Conservation (phyloP, 2,113 vertebrate genomes). For the Dinomys branickii region DNA sequence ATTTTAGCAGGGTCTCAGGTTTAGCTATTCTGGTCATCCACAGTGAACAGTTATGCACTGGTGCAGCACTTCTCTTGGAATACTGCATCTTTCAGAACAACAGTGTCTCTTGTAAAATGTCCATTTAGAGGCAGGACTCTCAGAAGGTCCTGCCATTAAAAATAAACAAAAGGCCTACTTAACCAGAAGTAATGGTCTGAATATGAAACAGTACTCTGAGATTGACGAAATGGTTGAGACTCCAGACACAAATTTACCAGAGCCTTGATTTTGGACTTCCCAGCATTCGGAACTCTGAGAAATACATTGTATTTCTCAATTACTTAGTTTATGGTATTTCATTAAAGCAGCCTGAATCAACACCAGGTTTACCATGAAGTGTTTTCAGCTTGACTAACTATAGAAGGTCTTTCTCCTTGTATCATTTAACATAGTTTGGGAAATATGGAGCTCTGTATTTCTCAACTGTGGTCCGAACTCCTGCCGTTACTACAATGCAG, state of each 20-base stretch:
- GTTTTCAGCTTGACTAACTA: neutral
- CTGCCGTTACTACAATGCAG: neutral
- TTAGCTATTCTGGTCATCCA: neutral
- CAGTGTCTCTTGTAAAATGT: neutral
- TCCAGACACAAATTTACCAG: neutral
- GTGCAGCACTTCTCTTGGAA: neutral
- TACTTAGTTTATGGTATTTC: neutral
- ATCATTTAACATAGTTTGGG: neutral
- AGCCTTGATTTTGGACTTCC: neutral
- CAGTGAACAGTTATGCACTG: neutral
- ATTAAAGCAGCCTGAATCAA: neutral
- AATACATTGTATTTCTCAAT: neutral
- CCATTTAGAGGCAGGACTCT: neutral
- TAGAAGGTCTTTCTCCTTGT: neutral
- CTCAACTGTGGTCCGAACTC: neutral
- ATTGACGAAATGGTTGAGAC: neutral
- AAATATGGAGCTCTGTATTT: neutral
- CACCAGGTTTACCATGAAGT: neutral
- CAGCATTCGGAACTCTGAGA: neutral
- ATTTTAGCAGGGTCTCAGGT: neutral
- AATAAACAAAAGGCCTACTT: conserved; percentile 4
- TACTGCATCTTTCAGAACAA: neutral
- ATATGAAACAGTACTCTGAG: neutral
- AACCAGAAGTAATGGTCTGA: neutral
- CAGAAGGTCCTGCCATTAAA: neutral